These are phyloP conservation scores for Eira barbara DNA, from an alignment of 2,113 vertebrate genomes.

Conservation along the genomic window DNA sequence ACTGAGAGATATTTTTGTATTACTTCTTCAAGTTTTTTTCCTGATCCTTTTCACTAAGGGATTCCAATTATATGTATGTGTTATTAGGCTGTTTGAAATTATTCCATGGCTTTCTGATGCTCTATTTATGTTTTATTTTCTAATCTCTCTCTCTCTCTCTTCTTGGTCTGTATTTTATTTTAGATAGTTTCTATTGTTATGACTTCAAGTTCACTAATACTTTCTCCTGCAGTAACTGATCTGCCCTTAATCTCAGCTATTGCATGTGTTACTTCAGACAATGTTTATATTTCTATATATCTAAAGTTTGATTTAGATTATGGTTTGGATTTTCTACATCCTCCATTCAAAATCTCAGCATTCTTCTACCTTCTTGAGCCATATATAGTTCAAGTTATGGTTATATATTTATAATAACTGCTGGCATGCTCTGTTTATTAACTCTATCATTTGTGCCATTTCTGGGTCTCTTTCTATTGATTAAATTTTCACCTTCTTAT, in stretches of 20 bases:
- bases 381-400: background rate
- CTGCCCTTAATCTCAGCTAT: background rate
- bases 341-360: background rate
- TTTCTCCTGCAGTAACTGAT: background rate
- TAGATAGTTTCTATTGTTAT: background rate
- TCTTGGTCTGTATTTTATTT: background rate
- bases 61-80: background rate
- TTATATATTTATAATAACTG: background rate
- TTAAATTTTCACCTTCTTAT: background rate
- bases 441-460: background rate
- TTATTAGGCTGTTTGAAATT: background rate
- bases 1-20: background rate
- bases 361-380: background rate
- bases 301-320: background rate
- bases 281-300: background rate
- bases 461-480: background rate
- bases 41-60: background rate
- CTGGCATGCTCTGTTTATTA: background rate
- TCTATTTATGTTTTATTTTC: background rate
- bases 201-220: background rate
- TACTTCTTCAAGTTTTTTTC: background rate
- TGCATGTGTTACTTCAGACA: background rate
- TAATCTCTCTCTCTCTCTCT: background rate
- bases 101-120: background rate
- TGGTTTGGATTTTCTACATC: background rate